Evolutionary conservation across 2,113 vertebrate genomes (phyloP).

Genomic region (Salminus brasiliensis): DNA sequence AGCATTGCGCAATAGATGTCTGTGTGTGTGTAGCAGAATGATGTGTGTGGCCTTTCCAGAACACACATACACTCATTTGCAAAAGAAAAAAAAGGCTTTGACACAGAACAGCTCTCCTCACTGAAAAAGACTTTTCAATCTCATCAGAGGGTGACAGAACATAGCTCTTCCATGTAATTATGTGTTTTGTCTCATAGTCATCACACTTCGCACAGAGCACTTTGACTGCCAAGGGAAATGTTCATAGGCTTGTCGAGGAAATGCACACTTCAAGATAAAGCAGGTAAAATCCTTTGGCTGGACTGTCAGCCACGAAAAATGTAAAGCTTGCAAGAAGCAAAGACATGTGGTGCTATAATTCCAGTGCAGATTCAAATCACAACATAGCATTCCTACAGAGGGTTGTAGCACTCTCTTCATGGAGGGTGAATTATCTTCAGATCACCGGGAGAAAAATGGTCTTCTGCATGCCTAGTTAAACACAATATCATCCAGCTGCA

Average conservation of each 20-base stretch:
- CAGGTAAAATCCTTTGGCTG: slow-evolving; percentile 52
- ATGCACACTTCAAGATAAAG: slow-evolving; percentile 61
- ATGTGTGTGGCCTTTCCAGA: slow-evolving; percentile 42
- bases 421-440: neutral
- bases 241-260: slow-evolving; percentile 62
- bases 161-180: slow-evolving; percentile 65
- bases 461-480: neutral
- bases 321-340: slow-evolving; percentile 30
- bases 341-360: slow-evolving; percentile 54
- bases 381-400: slow-evolving; percentile 41
- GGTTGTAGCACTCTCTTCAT: neutral
- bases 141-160: slow-evolving; percentile 60
- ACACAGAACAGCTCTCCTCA: slow-evolving; percentile 64
- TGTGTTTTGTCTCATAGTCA: slow-evolving; percentile 68
- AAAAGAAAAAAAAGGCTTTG: slow-evolving; percentile 51
- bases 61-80: neutral
- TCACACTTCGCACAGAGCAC: slow-evolving; percentile 55
- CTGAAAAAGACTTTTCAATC: slow-evolving; percentile 73
- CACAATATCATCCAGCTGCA: slow-evolving; percentile 7
- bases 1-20: no score
- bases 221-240: slow-evolving; percentile 25
- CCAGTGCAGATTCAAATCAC: slow-evolving; percentile 67
- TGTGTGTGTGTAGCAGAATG: slow-evolving; percentile 43
- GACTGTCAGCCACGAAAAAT: slow-evolving; percentile 49
- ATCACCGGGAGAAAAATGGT: slow-evolving; percentile 1